Percentiles rank a stretch among this genome's conserved stretches.
Evolutionary conservation across 2,888 invertebrate genomes (phyloP).

Genomic region (Fragum sueziense): DNA sequence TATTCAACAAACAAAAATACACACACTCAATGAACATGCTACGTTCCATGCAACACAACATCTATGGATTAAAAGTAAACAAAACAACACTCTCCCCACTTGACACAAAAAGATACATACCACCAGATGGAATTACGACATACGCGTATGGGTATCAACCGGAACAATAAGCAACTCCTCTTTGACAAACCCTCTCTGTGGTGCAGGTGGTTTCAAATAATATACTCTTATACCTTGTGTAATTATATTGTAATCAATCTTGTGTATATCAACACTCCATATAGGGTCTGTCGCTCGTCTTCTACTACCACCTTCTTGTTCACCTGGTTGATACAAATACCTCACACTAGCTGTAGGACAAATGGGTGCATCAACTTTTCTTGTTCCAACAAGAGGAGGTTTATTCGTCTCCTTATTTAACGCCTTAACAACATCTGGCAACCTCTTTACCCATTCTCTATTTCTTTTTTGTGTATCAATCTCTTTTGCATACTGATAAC

Average conservation of each 20-base stretch:
- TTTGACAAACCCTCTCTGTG: conserved; percentile 50
- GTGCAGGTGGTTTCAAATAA: conserved; percentile 50
- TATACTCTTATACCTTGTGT: conserved; percentile 45
- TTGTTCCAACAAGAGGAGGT: conserved; percentile 23
- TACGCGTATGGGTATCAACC: conserved; percentile 62
- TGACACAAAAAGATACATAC: conserved; percentile 59
- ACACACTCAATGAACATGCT: conserved; percentile 54
- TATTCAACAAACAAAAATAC: conserved; percentile 50
- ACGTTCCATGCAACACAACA: conserved; percentile 42
- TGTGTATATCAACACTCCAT: conserved; percentile 48
- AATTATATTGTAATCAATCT: conserved; percentile 45
- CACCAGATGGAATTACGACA: conserved; percentile 50
- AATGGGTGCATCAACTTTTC: conserved; percentile 27
- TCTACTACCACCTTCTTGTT: conserved; percentile 53
- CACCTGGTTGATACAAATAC: conserved; percentile 51
- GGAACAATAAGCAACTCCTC: conserved; percentile 49
- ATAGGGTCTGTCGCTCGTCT: conserved; percentile 53
- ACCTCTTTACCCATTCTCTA: conserved; percentile 53
- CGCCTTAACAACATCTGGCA: conserved; percentile 47
- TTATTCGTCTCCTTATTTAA: conserved; percentile 48
- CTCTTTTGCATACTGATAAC: conserved; percentile 55
- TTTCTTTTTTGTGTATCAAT: conserved; percentile 37
- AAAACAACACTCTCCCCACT: conserved; percentile 58
- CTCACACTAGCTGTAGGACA: conserved; percentile 37
- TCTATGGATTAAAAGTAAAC: conserved; percentile 54